Percentiles rank a stretch among this genome's conserved stretches.
Conservation (phyloP, 2,888 invertebrate species). For the Xestobium rufovillosum region DNA sequence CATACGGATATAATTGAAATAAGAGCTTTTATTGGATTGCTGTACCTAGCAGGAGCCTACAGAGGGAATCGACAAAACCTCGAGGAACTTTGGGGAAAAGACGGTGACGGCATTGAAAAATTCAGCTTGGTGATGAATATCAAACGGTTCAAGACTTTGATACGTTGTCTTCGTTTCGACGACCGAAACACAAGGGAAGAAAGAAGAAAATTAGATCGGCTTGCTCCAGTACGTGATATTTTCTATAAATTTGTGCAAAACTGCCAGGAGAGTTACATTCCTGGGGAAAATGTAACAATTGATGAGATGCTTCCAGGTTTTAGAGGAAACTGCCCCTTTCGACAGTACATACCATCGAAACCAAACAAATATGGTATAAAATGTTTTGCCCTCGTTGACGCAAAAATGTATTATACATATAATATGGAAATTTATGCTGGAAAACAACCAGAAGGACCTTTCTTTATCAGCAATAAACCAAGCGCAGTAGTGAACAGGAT, state of each 20-base stretch:
- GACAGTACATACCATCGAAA: constrained; percentile 26
- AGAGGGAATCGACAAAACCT: constrained; percentile 23
- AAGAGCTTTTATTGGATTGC: too few relatives aligned
- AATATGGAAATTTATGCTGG: constrained; percentile 24
- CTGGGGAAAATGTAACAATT: constrained; percentile 19
- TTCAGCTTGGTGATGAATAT: constrained; percentile 27
- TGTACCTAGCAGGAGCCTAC: constrained; percentile 22
- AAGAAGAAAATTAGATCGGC: too few relatives aligned
- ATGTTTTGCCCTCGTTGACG: constrained; percentile 18
- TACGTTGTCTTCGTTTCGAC: constrained; percentile 24
- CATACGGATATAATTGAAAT: too few relatives aligned
- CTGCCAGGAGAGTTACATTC: constrained; percentile 19
- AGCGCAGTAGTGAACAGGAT: constrained; percentile 18
- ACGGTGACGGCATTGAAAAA: constrained; percentile 26
- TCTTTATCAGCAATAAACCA: constrained; percentile 19
- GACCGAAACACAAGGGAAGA: constrained; percentile 19
- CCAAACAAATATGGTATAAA: constrained; percentile 23
- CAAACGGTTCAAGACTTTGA: constrained; percentile 25
- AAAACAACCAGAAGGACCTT: constrained; percentile 22
- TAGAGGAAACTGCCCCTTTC: constrained; percentile 20
- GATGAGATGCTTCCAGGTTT: constrained; percentile 19
- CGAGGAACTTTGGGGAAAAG: constrained; percentile 26
- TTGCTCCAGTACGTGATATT: constrained; percentile 20
- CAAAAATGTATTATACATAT: constrained; percentile 18
- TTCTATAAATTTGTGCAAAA: constrained; percentile 24